Base-by-base conservation (phyloP, 2,113 vertebrate genomes). In the Platanista minor region DNA sequence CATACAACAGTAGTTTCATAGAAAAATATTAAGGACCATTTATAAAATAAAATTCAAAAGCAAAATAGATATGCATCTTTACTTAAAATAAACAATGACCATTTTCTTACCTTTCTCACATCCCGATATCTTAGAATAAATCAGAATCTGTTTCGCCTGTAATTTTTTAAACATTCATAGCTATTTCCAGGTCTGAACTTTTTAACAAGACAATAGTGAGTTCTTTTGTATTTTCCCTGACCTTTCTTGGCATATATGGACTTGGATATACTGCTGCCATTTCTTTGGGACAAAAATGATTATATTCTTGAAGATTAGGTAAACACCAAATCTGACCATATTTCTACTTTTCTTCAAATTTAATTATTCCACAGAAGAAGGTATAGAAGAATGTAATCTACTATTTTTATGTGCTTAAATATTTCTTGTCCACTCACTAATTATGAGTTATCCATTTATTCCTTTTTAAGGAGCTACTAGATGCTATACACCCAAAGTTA, bases 1-100 rank as follows among this genome's bases (percentile, higher is more conserved):
- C n/a, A 69, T 25, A 71, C 4, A 52, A 86, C 4, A 69, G 10
- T 18, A 54, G 18, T 27, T 67, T 41, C 23, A 66, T 14, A 71
- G 23, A 72, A 83, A 57, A 84, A n/a, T 77, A 52, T 36, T 52
- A 61, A 85, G 13, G 15, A 10, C 25, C 4, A 88, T 84, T 88
- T 94, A 8, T 59, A 74, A 94, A 66, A 80, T 62, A 86, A 64
- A 83, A 95, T 72, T 66, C 15, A 78, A 67, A 71, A n/a, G 11
- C 43, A 87, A 64, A 81, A 83, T 27, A 88, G 39, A 72, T 11
- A 78, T 1, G 5, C 27, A 46, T 33, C 10, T 75, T 84, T 62
- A 31, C 20, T 27, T 84, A 59, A 78, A 36, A 64, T 10, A 46
- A 75, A 39, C 5, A 4, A 82, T 64, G 8, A 7, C 54, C 1